Base-by-base conservation (phyloP, 2,888 invertebrate species). In the Mermis nigrescens region DNA sequence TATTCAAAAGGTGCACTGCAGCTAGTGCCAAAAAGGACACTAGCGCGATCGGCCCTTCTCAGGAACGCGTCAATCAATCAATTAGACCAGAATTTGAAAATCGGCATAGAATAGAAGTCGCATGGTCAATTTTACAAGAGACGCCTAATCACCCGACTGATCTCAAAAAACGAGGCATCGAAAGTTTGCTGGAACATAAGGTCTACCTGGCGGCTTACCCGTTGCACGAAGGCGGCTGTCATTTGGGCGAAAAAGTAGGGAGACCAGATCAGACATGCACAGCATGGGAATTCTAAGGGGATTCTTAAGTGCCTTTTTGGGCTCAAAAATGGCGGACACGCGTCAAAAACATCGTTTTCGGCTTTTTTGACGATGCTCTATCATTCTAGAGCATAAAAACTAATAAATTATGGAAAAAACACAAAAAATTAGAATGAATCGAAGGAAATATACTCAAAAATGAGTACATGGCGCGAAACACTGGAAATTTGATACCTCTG, bases 111-210 rank as follows among this genome's bases (percentile, higher is more conserved):
- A 53, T 53, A 4, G 54, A 53, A 53, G 24, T 53, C 29, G 31
- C 31, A 12, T 53, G 31, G 29, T 7, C 7, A 27, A 29, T 53
- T 29, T 29, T 53, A 7, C 54, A 53, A 29, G 7, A 29, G 24
- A 31, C 54, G 27, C 28, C 15, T 12, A 53, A 53, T 22, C 15
- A 53, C 24, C 54, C 27, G 24, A 12, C 27, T 12, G 54, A 53
- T 29, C 15, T 15, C 29, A 53, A 53, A 31, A 53, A 53, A 53
- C 54, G 54, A 29, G 54, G 54, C 4, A 29, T 53, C 54, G 54
- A 53, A 31, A 27, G 31, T 15, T 22, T 53, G 4, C 22, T 53
- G 54, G 54, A 53, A 29, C 31, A 29, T 15, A 24, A 24, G 15
- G 54, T 53, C 27, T 53, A 53, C 54, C 29, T 7, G 15, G 7